Conservation (phyloP, 2,797 vertebrate species). For the Crenichthys baileyi region DNA sequence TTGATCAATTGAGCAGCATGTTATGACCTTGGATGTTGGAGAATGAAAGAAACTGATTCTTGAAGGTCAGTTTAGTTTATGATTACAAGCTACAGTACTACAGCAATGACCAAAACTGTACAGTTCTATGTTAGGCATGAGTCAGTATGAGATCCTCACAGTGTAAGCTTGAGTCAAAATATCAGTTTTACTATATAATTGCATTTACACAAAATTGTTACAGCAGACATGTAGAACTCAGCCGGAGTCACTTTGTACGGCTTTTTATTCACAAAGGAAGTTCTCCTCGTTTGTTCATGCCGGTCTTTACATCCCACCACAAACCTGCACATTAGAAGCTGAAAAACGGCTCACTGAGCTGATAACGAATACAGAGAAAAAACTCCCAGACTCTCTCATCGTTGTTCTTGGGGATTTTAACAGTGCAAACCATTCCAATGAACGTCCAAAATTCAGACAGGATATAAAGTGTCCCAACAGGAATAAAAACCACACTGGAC, state of each 20-base stretch:
- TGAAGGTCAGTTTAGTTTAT: neutral
- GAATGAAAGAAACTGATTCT: neutral
- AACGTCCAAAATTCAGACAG: neutral
- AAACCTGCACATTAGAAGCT: neutral
- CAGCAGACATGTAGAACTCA: neutral
- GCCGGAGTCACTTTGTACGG: neutral
- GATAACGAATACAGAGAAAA: neutral
- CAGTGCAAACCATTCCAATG: neutral
- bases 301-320: neutral
- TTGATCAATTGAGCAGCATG: neutral
- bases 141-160: neutral
- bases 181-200: neutral
- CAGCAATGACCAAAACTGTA: neutral
- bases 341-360: neutral
- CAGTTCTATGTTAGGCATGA: no score
- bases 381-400: neutral
- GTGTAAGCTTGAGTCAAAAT: neutral
- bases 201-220: neutral
- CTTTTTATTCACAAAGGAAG: neutral
- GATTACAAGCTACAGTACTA: conserved; percentile 4
- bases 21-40: neutral
- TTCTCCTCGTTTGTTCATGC: neutral
- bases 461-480: neutral
- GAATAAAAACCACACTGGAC: neutral
- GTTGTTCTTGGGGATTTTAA: neutral